Evolutionary conservation across 1,140 invertebrate genomes (phyloP).

Genomic region (Drosophila ananassae): DNA sequence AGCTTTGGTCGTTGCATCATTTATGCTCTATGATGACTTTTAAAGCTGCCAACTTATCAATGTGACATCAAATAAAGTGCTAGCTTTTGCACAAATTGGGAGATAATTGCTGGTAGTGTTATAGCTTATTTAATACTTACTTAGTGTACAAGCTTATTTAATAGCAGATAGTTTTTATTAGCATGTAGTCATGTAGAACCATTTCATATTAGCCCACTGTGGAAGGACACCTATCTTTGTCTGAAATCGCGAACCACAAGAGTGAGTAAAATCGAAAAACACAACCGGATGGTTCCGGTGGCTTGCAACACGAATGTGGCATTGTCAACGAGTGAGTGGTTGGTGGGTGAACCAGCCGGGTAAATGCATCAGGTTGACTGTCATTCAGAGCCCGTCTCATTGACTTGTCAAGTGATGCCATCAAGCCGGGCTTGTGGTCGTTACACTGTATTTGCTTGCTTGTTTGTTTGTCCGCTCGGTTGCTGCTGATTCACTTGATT

Average conservation of each 20-base stretch:
- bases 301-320: conserved; percentile 6
- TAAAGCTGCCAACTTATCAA: background rate
- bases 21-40: background rate
- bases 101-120: background rate
- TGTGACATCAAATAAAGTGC: background rate
- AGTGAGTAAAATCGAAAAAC: conserved; percentile 16
- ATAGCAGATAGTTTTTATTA: background rate
- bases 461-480: conserved; percentile 45
- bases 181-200: background rate
- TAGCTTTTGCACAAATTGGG: no score
- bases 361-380: conserved; percentile 22
- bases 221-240: background rate
- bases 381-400: conserved; percentile 39
- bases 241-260: background rate
- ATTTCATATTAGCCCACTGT: no score
- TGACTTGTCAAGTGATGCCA: conserved; percentile 56
- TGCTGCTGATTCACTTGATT: conserved; percentile 51
- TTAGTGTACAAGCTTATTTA: background rate
- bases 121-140: no score
- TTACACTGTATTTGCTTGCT: conserved; percentile 40
- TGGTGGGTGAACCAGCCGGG: conserved; percentile 8
- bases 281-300: conserved; percentile 15
- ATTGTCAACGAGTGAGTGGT: background rate
- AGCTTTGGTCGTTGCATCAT: no score
- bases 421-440: conserved; percentile 48